phyloP scores from a whole-genome alignment of 2,888 invertebrate genomes.

The Tachina lurida region DNA sequence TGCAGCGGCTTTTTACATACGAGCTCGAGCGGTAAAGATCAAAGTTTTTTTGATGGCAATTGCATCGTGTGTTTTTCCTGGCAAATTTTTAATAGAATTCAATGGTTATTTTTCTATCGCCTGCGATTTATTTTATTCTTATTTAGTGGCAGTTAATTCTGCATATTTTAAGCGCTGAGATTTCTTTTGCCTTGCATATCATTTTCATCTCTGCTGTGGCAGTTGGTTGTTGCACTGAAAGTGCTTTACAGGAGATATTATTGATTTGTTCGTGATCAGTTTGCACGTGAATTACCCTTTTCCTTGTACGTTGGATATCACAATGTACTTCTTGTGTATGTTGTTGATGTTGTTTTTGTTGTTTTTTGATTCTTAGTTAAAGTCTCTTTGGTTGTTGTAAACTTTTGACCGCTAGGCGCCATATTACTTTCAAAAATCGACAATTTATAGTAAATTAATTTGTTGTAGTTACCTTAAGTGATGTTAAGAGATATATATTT shows the following conservation, averaged over 20 bases:
- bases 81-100: slow-evolving; percentile 80
- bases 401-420: slow-evolving; percentile 79
- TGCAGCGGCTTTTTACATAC: slow-evolving; percentile 76
- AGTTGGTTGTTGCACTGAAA: slow-evolving; percentile 15
- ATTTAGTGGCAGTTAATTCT: slow-evolving; percentile 72
- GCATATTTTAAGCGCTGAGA: slow-evolving; percentile 37
- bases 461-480: slow-evolving; percentile 72
- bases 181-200: slow-evolving; percentile 67
- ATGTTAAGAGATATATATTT: slow-evolving; percentile 53
- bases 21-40: slow-evolving; percentile 56
- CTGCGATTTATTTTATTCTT: slow-evolving; percentile 80
- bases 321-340: slow-evolving; percentile 30
- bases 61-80: slow-evolving; percentile 64
- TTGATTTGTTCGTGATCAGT: slow-evolving; percentile 74
- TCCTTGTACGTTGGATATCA: slow-evolving; percentile 16
- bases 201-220: slow-evolving; percentile 53
- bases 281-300: slow-evolving; percentile 71
- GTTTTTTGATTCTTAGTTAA: neutral
- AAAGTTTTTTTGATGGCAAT: slow-evolving; percentile 46
- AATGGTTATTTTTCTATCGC: slow-evolving; percentile 81
- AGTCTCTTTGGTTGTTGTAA: slow-evolving; percentile 41
- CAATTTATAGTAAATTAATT: slow-evolving; percentile 73
- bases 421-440: slow-evolving; percentile 74
- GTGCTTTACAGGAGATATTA: slow-evolving; percentile 54
- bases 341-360: slow-evolving; percentile 11